Conservation (phyloP, 2,888 invertebrate genomes). For the Koerneria pararmatus region DNA sequence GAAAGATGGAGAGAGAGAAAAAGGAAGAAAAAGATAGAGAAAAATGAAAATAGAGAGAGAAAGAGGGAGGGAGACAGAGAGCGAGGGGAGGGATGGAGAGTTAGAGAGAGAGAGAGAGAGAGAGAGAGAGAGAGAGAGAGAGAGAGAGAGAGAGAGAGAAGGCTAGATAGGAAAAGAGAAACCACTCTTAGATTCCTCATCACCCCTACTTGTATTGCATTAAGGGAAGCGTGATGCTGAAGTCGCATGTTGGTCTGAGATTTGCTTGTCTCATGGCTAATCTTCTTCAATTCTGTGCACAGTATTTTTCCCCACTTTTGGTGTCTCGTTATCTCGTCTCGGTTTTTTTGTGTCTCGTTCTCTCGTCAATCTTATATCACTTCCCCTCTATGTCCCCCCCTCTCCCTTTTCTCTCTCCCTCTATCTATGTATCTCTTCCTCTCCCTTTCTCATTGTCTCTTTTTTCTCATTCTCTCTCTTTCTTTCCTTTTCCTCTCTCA, state of each 20-base stretch:
- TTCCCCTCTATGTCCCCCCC: not conserved
- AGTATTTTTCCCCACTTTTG: not conserved
- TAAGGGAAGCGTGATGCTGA: too few relatives aligned
- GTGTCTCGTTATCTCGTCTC: not conserved
- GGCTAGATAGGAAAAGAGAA: not conserved
- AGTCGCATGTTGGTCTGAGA: too few relatives aligned
- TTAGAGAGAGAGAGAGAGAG: slow-evolving; percentile 5
- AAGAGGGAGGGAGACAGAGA: slow-evolving; percentile 1
- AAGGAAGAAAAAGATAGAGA: too few relatives aligned
- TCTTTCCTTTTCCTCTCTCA: too few relatives aligned
- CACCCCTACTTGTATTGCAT: not conserved
- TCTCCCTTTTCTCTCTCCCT: too few relatives aligned
- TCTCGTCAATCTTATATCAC: too few relatives aligned
- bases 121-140: slow-evolving; percentile 9
- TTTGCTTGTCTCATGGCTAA: too few relatives aligned
- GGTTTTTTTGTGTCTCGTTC: not conserved
- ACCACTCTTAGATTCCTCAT: too few relatives aligned
- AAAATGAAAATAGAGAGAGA: not conserved
- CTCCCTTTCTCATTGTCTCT: not conserved
- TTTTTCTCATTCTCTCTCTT: too few relatives aligned
- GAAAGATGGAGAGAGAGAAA: too few relatives aligned
- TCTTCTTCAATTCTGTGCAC: too few relatives aligned
- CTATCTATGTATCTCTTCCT: not conserved
- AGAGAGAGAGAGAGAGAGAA: slow-evolving; percentile 4
- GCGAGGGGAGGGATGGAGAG: not conserved